phyloP scores from a whole-genome alignment of 2,888 invertebrate genomes.

The Aspidiotus destructor region DNA sequence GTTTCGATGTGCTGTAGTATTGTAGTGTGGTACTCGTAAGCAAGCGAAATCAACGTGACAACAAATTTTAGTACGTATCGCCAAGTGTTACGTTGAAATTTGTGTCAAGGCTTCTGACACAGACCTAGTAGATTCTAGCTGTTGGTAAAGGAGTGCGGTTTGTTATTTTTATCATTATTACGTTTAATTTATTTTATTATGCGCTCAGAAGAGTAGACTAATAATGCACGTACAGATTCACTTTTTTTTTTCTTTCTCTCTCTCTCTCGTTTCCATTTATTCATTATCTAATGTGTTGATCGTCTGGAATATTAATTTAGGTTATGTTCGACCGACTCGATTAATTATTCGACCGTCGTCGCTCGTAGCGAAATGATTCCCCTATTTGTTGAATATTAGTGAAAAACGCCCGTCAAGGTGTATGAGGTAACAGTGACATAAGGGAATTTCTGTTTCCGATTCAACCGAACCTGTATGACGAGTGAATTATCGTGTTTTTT shows the following conservation, averaged over 20 bases:
- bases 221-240: too few species aligned
- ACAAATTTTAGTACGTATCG: slow-evolving; percentile 30
- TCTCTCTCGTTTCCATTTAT: neutral
- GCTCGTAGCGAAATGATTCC: neutral
- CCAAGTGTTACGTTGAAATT: slow-evolving; percentile 31
- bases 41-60: slow-evolving; percentile 31
- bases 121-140: slow-evolving; percentile 22
- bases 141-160: slow-evolving; percentile 15
- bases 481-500: neutral
- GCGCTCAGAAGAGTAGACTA: too few species aligned
- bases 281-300: slow-evolving; percentile 4
- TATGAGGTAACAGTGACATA: neutral
- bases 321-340: neutral
- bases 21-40: slow-evolving; percentile 10
- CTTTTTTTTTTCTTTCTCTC: neutral
- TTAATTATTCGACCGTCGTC: slow-evolving; percentile 5
- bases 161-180: slow-evolving; percentile 17
- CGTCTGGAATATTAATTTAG: slow-evolving; percentile 13
- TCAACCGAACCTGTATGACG: neutral
- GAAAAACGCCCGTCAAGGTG: neutral
- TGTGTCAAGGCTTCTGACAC: slow-evolving; percentile 30
- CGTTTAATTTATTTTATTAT: slow-evolving; percentile 4
- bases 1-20: slow-evolving; percentile 16
- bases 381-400: neutral
- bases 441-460: slow-evolving; percentile 1